phyloP scores from a whole-genome alignment of 2,888 invertebrate species.

The Scaptomyza flava region DNA sequence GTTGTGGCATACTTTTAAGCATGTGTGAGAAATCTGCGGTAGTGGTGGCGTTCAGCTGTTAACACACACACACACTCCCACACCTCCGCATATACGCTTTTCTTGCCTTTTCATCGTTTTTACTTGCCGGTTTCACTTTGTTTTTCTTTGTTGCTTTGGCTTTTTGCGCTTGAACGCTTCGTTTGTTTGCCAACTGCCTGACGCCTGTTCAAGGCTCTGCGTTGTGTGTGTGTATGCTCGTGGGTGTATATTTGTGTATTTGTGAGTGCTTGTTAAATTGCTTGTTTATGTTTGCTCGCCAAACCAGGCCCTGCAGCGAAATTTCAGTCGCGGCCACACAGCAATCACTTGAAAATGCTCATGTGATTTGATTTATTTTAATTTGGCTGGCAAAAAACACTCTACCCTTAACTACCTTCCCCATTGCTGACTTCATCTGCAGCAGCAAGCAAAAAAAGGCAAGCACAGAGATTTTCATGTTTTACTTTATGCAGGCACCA shows the following conservation, averaged over 20 bases:
- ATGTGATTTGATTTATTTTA: slow-evolving; percentile 78
- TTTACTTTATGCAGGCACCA: slow-evolving; percentile 37
- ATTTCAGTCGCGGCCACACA: slow-evolving; percentile 44
- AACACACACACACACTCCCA: slow-evolving; percentile 24
- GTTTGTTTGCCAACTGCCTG: slow-evolving; percentile 76
- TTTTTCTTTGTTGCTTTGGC: slow-evolving; percentile 48
- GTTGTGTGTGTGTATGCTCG: slow-evolving; percentile 2
- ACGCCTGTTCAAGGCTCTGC: slow-evolving; percentile 51
- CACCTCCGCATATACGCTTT: slow-evolving; percentile 21
- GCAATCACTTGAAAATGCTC: slow-evolving; percentile 74
- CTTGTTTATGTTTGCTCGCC: slow-evolving; percentile 72
- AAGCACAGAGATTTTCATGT: slow-evolving; percentile 16
- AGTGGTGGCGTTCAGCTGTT: slow-evolving; percentile 26
- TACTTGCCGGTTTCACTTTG: slow-evolving; percentile 2
- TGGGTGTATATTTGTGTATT: slow-evolving; percentile 6
- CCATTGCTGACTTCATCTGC: slow-evolving; percentile 35
- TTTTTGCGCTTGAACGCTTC: slow-evolving; percentile 79
- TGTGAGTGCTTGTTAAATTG: slow-evolving; percentile 69
- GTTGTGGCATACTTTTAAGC: slow-evolving; percentile 75
- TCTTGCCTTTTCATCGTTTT: slow-evolving; percentile 41
- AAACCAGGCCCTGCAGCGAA: slow-evolving; percentile 41
- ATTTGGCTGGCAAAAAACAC: slow-evolving; percentile 53
- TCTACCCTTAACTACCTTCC: neutral
- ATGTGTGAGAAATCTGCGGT: slow-evolving; percentile 71
- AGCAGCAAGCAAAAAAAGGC: slow-evolving; percentile 8